Evolutionary conservation across 1,140 invertebrate species (phyloP).

Genomic region (Drosophila leontia): DNA sequence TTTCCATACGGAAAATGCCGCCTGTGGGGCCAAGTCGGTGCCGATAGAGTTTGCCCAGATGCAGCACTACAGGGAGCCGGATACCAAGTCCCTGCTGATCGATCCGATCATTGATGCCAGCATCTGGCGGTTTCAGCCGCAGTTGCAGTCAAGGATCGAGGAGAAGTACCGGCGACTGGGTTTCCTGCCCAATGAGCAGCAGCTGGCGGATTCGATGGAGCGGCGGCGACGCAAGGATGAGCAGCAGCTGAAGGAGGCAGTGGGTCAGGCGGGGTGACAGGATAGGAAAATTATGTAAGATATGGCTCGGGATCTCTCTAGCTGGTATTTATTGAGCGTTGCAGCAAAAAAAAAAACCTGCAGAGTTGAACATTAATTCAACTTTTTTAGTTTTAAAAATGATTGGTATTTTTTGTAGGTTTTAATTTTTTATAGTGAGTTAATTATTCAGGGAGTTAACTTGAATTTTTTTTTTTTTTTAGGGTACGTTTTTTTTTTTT

Average conservation of each 20-base stretch:
- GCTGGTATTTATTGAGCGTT: no score
- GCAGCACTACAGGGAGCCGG: constrained; percentile 73
- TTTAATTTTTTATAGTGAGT: not conserved
- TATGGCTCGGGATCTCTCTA: not conserved
- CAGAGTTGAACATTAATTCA: no score
- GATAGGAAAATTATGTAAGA: not conserved
- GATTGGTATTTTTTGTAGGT: no score
- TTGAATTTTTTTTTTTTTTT: not conserved
- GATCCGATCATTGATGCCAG: constrained; percentile 64
- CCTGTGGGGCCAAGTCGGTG: constrained; percentile 61
- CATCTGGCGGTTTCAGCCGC: constrained; percentile 73
- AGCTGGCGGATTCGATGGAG: constrained; percentile 32
- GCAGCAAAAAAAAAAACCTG: not conserved
- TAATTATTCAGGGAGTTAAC: not conserved
- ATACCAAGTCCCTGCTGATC: constrained; percentile 55
- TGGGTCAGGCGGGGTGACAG: constrained; percentile 15
- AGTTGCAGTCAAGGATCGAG: constrained; percentile 44
- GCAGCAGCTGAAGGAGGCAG: constrained; percentile 33
- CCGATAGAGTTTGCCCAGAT: constrained; percentile 62
- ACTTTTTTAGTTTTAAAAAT: no score
- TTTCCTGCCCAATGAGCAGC: constrained; percentile 45
- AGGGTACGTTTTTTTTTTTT: not conserved
- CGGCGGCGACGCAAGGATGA: constrained; percentile 38
- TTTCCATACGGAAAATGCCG: constrained; percentile 22
- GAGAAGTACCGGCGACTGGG: constrained; percentile 53